These are phyloP conservation scores for Heliothis peltigera DNA, from an alignment of 2,888 invertebrate genomes.

Conservation along the genomic window DNA sequence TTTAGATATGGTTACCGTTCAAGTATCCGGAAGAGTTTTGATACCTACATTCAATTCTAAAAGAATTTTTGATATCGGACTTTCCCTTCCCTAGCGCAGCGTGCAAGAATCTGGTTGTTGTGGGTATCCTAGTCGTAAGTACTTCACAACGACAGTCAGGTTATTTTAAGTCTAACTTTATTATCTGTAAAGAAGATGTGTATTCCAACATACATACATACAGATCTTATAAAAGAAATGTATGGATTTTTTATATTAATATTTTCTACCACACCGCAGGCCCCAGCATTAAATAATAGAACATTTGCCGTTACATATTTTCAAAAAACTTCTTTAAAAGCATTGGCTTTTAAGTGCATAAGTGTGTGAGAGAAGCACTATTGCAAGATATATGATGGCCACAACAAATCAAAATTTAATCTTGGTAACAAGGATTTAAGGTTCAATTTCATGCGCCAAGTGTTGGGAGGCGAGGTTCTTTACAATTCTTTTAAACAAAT, in stretches of 20 bases:
- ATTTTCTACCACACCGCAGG: background rate
- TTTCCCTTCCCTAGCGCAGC: slow-evolving; percentile 25
- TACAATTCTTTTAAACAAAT: slow-evolving; percentile 75
- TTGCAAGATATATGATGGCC: slow-evolving; percentile 51
- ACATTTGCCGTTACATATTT: slow-evolving; percentile 36
- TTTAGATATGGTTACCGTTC: too few relatives aligned
- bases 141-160: slow-evolving; percentile 1
- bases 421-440: slow-evolving; percentile 42
- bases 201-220: too few relatives aligned
- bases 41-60: background rate
- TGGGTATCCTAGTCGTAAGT: slow-evolving; percentile 15
- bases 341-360: slow-evolving; percentile 50
- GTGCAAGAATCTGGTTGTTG: slow-evolving; percentile 27
- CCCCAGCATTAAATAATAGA: slow-evolving; percentile 32
- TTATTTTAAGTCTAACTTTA: too few relatives aligned
- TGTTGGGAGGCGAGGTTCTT: slow-evolving; percentile 61
- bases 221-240: too few relatives aligned
- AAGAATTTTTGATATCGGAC: background rate
- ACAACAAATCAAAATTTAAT: slow-evolving; percentile 44
- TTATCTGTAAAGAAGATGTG: too few relatives aligned
- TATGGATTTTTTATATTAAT: background rate
- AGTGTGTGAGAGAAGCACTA: slow-evolving; percentile 42
- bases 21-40: too few relatives aligned
- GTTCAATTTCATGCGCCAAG: slow-evolving; percentile 43
- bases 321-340: slow-evolving; percentile 50